These are phyloP conservation scores for Pseudoips prasinana DNA, from an alignment of 2,888 invertebrate genomes.

Conservation along the genomic window DNA sequence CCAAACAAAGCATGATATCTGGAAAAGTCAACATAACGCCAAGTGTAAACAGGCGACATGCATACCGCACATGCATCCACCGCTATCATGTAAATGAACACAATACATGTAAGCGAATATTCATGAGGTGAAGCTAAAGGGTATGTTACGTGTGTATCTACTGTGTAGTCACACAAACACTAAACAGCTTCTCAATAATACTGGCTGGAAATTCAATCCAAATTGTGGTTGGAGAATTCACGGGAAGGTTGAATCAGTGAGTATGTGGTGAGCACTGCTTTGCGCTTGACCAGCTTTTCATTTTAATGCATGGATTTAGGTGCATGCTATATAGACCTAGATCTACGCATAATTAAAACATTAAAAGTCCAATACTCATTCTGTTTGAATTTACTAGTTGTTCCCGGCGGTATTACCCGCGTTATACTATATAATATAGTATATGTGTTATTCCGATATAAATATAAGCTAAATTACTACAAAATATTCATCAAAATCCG, in stretches of 20 bases:
- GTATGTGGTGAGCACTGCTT: no score
- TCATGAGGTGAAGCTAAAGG: conserved; percentile 53
- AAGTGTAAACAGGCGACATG: conserved; percentile 33
- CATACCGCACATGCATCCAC: conserved; percentile 43
- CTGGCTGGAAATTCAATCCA: conserved; percentile 11
- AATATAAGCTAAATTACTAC: no score
- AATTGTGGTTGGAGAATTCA: conserved; percentile 7
- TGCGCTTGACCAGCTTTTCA: no score
- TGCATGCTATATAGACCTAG: no score
- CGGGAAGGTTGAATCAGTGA: background rate
- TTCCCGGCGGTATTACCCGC: no score
- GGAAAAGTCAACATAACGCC: conserved; percentile 37
- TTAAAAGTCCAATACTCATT: no score
- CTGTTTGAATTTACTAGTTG: no score
- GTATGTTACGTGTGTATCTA: conserved; percentile 33
- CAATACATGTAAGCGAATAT: conserved; percentile 62
- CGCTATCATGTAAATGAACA: conserved; percentile 62
- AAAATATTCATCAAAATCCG: no score
- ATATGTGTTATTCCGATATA: no score
- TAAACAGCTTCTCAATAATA: conserved; percentile 29
- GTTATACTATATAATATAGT: no score
- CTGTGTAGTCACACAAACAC: conserved; percentile 1
- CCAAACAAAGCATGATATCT: conserved; percentile 33
- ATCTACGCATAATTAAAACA: no score
- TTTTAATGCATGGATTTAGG: no score